Base-by-base conservation (phyloP, 2,888 invertebrate species). In the Pardosa pseudoannulata region DNA sequence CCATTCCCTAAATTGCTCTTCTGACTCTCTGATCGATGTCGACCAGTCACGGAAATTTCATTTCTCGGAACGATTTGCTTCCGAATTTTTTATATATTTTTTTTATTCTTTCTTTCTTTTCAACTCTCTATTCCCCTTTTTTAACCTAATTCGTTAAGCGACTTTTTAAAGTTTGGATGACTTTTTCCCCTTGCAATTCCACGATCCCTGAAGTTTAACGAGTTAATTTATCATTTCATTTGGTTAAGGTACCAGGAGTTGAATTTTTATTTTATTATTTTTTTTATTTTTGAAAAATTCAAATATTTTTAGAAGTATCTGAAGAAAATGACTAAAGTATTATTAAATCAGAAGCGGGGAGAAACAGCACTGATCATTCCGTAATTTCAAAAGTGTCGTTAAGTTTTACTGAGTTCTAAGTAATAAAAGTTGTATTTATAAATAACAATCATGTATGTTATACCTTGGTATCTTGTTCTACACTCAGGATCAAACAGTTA, bases 21-120 rank as follows among this genome's bases (percentile, higher is more conserved):
- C 79, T 79, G 46, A 36, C 39, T 73, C 46, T 80, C 62, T 79
- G 71, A 79, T 79, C 79, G 71, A 79, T 79, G 79, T 79, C n/a
- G 71, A 64, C 64, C 79, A 71, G 71, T 71, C 79, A 79, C 79
- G 71, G 62, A 71, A 79, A 71, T 79, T 79, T 79, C 71, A 79
- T 79, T 79, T 79, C 79, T 71, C 62, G 19, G 64, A 71, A 71
- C 71, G 79, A 79, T 79, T 72, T 79, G 64, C 71, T 79, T 64
- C 71, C 64, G 56, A 29, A 62, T 79, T 62, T 50, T 65, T 67
- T 56, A 50, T 70, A 62, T 70, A 46, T 29, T 70, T 70, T 79
- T 36, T 27, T 50, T 70, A 46, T 29, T 70, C 56, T 79, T 36
- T 27, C 32, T 70, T 79, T 31, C 62, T 79, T 71, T 28, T 36